Evolutionary conservation across 37 sponge, comb jelly and placozoan species (phyloP), one percentile per base, ranked within the genome.

Genomic region (Halichondria panicea): DNA sequence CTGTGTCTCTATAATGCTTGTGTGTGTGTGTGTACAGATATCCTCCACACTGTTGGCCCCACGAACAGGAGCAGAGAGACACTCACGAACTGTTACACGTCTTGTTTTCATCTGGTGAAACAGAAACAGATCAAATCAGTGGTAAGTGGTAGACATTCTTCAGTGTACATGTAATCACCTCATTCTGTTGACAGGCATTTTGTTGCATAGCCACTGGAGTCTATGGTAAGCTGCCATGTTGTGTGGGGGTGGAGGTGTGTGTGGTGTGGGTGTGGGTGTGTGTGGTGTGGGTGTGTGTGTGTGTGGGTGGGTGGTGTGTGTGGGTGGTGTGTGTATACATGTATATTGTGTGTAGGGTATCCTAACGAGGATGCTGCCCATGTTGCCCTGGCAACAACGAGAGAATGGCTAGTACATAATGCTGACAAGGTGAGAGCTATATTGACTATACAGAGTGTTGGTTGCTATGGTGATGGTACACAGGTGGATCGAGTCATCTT

Each of bases 21-120:
- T 3, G 31, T 71, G 12, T 43, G 28, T 44, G 30, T 32, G 21
- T 55, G 22, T 71, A 0, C 53, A 94, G 94, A 86, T 79, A 75
- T 96, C 21, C 55, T 96, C 0, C 97, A 96, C 67, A 88, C 97
- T 65, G 93, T 96, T 61, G 97, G 93, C 7, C 97, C 97, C 6
- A 80, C 84, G 33, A 52, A 81, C 35, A 42, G 43, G 30, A 74
- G 40, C 5, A 27, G 34, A 36, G 76, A 42, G 2, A 35, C 31
- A 24, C 82, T 96, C 41, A 60, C 43, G 45, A 79, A 79, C 37
- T 96, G 97, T 66, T 96, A 96, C 48, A 27, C 65, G 37, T 24
- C 55, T 0, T 96, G 78, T 35, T 70, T 92, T 2, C 53, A 89
- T 43, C 71, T 90, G n/a, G 82, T 68, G 25, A 21, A 73, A 28